phyloP scores from a whole-genome alignment of 2,113 vertebrate genomes.

The Pyxicephalus adspersus region DNA sequence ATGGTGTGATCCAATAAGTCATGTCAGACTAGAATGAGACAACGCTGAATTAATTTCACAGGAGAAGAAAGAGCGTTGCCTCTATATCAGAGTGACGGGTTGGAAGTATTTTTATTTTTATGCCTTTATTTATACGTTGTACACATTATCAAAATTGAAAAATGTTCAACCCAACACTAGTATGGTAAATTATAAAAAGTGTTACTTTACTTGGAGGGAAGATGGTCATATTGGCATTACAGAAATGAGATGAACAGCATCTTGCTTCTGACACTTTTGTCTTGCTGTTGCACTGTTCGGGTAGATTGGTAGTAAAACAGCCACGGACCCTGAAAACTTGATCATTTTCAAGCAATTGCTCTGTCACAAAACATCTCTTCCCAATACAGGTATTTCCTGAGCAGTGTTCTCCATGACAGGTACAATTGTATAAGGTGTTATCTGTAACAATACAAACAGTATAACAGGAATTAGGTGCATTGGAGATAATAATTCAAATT shows the following conservation, averaged over 20 bases:
- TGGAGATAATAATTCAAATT: too few relatives aligned
- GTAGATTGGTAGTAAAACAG: constrained; percentile 59
- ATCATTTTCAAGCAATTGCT: constrained; percentile 43
- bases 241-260: constrained; percentile 63
- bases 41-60: too few relatives aligned
- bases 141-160: not conserved
- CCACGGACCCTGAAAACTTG: constrained; percentile 46
- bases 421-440: constrained; percentile 51
- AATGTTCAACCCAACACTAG: not conserved
- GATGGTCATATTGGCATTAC: constrained; percentile 59
- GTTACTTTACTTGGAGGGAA: constrained; percentile 58
- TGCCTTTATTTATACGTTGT: not conserved
- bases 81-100: too few relatives aligned
- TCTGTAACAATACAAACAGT: not conserved
- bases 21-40: too few relatives aligned
- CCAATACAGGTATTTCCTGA: constrained; percentile 60
- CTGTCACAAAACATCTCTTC: constrained; percentile 65
- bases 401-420: constrained; percentile 56
- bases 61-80: too few relatives aligned
- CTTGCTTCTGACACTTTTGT: constrained; percentile 14
- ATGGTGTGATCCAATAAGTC: too few relatives aligned
- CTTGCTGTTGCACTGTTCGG: constrained; percentile 46
- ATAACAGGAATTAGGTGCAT: too few relatives aligned
- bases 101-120: too few relatives aligned
- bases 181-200: not conserved